Conservation (phyloP, 2,113 vertebrate species). For the Nesoenas mayeri region DNA sequence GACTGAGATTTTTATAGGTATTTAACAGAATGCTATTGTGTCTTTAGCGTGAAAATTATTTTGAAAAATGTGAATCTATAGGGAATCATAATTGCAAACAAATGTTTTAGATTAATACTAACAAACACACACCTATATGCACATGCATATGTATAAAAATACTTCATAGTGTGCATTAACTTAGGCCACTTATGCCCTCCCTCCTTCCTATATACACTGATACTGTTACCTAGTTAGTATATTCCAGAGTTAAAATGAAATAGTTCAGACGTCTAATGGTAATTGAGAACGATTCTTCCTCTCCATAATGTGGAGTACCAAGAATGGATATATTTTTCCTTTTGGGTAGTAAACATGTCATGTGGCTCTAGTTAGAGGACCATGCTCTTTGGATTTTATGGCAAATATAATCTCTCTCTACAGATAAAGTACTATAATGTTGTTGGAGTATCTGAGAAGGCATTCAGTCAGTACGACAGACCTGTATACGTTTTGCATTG, state of each 20-base stretch:
- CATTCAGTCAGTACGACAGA: constrained; percentile 23
- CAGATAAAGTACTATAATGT: constrained; percentile 28
- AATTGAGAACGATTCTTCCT: background rate
- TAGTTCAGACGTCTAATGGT: background rate
- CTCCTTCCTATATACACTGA: background rate
- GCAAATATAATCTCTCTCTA: constrained; percentile 17
- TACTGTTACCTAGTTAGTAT: background rate
- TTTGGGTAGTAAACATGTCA: background rate
- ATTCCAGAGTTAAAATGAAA: constrained; percentile 5
- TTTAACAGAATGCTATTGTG: background rate
- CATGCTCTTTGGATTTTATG: constrained; percentile 16
- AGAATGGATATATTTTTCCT: background rate
- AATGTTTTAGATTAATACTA: background rate
- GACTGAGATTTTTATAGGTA: background rate
- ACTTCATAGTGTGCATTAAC: background rate
- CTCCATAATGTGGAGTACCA: background rate
- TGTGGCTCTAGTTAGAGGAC: constrained; percentile 6
- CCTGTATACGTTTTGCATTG: background rate
- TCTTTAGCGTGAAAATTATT: background rate
- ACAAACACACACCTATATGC: background rate
- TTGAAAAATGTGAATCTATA: background rate
- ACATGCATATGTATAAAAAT: rapidly evolving
- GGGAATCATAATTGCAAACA: background rate
- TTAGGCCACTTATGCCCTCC: background rate
- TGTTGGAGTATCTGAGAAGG: constrained; percentile 7